Base-by-base conservation (phyloP, 2,797 vertebrate genomes). In the Protosalanx chinensis region DNA sequence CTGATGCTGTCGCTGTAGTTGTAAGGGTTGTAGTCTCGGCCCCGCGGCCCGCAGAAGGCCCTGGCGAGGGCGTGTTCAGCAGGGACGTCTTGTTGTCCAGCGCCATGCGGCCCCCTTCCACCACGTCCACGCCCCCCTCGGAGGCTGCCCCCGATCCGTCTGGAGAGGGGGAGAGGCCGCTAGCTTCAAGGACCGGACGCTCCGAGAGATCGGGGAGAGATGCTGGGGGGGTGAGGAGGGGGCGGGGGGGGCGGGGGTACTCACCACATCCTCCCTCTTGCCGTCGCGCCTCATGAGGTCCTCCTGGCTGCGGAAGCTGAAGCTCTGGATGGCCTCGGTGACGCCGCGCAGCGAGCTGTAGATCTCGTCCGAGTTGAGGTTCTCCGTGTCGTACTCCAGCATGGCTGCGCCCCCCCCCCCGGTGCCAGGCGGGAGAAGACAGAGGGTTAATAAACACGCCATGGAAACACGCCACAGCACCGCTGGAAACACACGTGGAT, bases 71-170 rank as follows among this genome's bases (percentile, higher is more conserved):
- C 0, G 96, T 97, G 89, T 98, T 98, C 73, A 98, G 92, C 13
- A 98, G 90, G 0, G 97, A 98, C 3, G 97, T 97, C 91, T 98
- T 98, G 90, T 98, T 98, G 85, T 98, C 96, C 76, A 98, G 88
- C 0, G 95, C 97, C 1, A 90, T 96, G 66, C 97, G 92, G 27
- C 95, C 94, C 0, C 95, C 93, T 71, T 95, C 97, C 65, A 93
- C 85, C 58, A 88, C 62, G 7, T 95, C 96, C 1, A 86, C 81
- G 3, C 89, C 74, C 1, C 89, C 87, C 3, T 90, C 88, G 0
- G 91, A 92, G 5, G 94, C 90, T 0, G 93, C 92, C 91, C 90
- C 3, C 91, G 88, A 12, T 92, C 0, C 37, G 92, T 90, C 63
- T 96, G 82, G 2, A 49, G 15, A 41, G 86, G 75, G 70, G 53